Percentiles rank a stretch among this genome's conserved stretches.
Evolutionary conservation across 2,888 invertebrate genomes (phyloP).

Genomic region (Pinctada fucata): DNA sequence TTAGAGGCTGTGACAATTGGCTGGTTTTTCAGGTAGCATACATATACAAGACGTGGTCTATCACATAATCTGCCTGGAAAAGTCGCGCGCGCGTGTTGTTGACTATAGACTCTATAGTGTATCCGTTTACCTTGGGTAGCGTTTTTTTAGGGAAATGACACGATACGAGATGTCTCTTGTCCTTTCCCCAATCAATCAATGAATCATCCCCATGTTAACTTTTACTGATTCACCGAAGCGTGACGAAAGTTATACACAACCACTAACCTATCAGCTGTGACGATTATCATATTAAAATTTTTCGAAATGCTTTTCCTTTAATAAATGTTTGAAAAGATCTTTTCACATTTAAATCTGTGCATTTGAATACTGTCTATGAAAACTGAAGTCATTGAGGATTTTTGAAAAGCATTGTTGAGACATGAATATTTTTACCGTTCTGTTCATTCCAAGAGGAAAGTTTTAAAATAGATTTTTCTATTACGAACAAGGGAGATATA

Average conservation of each 20-base stretch:
- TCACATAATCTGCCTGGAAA: conserved; percentile 7
- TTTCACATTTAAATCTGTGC: not conserved
- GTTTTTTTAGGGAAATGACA: not conserved
- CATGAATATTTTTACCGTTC: not conserved
- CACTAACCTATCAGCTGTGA: conserved; percentile 35
- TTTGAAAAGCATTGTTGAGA: not conserved
- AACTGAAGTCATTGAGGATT: not conserved
- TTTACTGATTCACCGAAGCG: conserved; percentile 18
- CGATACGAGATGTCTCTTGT: conserved; percentile 25
- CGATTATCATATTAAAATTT: conserved; percentile 29
- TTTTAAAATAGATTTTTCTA: no score
- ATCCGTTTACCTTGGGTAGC: conserved; percentile 1
- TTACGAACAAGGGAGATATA: no score
- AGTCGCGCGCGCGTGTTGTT: not conserved
- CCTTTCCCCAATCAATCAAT: conserved; percentile 45
- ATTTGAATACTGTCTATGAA: not conserved
- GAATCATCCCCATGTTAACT: conserved; percentile 41
- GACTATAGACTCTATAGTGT: not conserved
- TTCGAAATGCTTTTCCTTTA: not conserved
- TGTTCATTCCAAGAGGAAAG: no score
- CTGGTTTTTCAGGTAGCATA: conserved; percentile 13
- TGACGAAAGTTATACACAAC: conserved; percentile 18
- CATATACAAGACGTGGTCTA: conserved; percentile 11
- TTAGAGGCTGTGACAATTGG: conserved; percentile 38
- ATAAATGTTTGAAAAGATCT: not conserved